phyloP scores from a whole-genome alignment of 1,140 invertebrate species.

The Xylocopa sonorina region DNA sequence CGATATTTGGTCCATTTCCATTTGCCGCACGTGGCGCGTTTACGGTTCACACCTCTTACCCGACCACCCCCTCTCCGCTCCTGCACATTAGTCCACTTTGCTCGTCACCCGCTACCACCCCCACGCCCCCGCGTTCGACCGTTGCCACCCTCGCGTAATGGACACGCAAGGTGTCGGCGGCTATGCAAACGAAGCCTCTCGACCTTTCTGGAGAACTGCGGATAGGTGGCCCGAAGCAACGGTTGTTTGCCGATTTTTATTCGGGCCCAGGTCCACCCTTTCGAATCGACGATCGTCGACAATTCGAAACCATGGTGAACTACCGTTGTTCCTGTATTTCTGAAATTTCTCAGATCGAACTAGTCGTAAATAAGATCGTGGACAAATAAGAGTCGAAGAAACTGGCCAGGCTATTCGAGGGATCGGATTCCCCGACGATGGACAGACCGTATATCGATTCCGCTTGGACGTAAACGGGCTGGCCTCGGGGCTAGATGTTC shows the following conservation, averaged over 20 bases:
- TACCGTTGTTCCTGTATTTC: no score
- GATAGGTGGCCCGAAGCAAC: constrained; percentile 31
- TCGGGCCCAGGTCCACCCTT: constrained; percentile 1
- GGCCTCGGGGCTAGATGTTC: constrained; percentile 43
- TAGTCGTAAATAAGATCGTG: background rate
- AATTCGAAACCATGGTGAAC: no score
- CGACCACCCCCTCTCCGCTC: constrained; percentile 37
- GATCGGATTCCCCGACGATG: background rate
- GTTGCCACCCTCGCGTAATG: constrained; percentile 67
- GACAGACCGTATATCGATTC: constrained; percentile 53
- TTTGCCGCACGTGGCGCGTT: constrained; percentile 81
- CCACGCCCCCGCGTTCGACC: constrained; percentile 26
- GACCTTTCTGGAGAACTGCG: constrained; percentile 60
- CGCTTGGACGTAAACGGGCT: constrained; percentile 32
- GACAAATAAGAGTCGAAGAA: background rate
- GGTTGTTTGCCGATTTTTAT: constrained; percentile 41
- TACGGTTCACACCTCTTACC: constrained; percentile 74
- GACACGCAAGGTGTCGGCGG: constrained; percentile 75
- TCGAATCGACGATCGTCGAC: background rate
- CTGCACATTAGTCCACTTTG: constrained; percentile 31
- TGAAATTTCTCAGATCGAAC: no score
- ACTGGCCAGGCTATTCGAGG: background rate
- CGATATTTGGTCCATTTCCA: constrained; percentile 81
- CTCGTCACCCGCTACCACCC: no score
- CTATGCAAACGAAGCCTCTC: constrained; percentile 74